Conservation (phyloP, 1,140 invertebrate genomes). For the Penaeus japonicus region DNA sequence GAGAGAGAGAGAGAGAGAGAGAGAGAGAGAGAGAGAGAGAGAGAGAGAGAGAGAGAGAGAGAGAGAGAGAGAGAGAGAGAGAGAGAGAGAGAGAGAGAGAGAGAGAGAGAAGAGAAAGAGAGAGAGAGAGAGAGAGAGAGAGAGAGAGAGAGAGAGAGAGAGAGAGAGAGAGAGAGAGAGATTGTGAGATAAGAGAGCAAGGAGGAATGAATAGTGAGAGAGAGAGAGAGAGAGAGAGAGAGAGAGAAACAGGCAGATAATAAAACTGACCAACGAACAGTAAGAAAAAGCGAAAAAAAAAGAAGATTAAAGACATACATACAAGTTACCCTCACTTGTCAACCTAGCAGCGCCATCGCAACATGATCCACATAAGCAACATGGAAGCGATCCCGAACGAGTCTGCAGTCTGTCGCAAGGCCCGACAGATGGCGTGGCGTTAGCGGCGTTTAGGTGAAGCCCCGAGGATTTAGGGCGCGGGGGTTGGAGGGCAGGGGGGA, state of each 20-base stretch:
- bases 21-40: neutral
- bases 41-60: neutral
- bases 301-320: neutral
- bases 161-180: neutral
- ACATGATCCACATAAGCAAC: too few relatives aligned
- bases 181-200: neutral
- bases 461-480: neutral
- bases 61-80: neutral
- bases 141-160: neutral
- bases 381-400: too few relatives aligned
- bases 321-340: neutral
- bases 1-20: neutral
- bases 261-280: neutral
- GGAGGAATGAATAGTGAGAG: neutral
- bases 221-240: neutral
- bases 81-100: neutral
- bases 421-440: too few relatives aligned
- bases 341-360: neutral
- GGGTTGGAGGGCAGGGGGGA: neutral
- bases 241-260: neutral
- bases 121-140: neutral
- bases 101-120: neutral
- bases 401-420: too few relatives aligned
- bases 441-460: neutral
- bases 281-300: neutral